Evolutionary conservation across 2,113 vertebrate species (phyloP).

Genomic region (Orthonyx spaldingii): DNA sequence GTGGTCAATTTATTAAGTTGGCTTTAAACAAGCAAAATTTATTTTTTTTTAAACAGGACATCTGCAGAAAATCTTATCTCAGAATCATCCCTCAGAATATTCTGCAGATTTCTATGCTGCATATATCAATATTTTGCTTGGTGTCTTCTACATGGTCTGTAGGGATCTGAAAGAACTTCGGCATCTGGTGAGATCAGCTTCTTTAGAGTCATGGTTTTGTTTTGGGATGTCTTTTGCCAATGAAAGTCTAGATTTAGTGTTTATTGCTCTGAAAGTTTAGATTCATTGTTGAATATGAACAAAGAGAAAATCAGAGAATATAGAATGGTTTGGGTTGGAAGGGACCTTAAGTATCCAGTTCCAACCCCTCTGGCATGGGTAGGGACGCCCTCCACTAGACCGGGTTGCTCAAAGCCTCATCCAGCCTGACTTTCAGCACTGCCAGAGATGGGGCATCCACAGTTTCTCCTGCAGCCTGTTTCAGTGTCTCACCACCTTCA

Average conservation of each 20-base stretch:
- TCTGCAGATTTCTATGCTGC: constrained; percentile 89
- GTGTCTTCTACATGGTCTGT: constrained; percentile 94
- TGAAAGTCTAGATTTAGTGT: neutral
- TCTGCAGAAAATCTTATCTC: constrained; percentile 88
- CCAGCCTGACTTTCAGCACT: neutral
- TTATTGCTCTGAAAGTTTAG: neutral
- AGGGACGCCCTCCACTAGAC: neutral
- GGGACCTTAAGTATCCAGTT: neutral
- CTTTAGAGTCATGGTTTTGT: neutral
- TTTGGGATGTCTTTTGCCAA: neutral
- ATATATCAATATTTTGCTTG: constrained; percentile 95
- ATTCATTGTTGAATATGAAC: neutral
- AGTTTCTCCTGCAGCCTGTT: neutral
- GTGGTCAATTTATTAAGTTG: neutral
- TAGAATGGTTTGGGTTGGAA: neutral
- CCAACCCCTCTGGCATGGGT: accelerated
- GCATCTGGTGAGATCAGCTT: constrained; percentile 82
- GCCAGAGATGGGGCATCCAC: neutral
- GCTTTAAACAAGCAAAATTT: neutral
- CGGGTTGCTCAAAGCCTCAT: neutral
- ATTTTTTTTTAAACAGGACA: constrained; percentile 73
- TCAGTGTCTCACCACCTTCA: neutral
- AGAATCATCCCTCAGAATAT: constrained; percentile 83
- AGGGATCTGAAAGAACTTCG: constrained; percentile 91
- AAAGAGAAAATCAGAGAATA: neutral